phyloP scores from a whole-genome alignment of 2,888 invertebrate species.

The Phortica magna region DNA sequence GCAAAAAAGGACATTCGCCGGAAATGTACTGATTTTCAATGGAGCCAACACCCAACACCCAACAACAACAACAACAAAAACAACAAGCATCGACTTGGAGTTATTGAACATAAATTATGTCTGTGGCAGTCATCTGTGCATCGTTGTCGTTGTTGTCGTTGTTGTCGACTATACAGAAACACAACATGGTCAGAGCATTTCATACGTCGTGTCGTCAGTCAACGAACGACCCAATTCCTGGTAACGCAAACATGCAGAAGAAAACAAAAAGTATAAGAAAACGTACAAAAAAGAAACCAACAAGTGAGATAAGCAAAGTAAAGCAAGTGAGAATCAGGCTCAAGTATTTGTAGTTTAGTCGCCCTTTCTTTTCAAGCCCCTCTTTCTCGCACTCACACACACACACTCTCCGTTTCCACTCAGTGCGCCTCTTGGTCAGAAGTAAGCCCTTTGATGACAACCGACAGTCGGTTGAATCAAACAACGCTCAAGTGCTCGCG shows the following conservation, averaged over 20 bases:
- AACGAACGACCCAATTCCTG: slow-evolving; percentile 18
- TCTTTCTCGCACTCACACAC: neutral
- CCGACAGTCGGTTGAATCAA: neutral
- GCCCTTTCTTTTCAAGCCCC: neutral
- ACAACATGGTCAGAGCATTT: slow-evolving; percentile 13
- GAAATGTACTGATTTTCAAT: slow-evolving; percentile 17
- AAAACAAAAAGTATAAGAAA: neutral
- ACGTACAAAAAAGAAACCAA: neutral
- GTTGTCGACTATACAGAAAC: neutral
- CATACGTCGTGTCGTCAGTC: neutral
- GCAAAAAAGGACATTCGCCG: slow-evolving; percentile 19
- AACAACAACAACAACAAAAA: no score
- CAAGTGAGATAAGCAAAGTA: neutral
- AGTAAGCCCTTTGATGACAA: neutral
- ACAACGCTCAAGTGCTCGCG: neutral
- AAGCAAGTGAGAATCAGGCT: slow-evolving; percentile 26
- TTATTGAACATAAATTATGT: slow-evolving; percentile 22
- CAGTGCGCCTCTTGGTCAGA: neutral
- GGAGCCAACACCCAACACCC: neutral
- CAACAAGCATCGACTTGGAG: no score
- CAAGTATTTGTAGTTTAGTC: slow-evolving; percentile 19
- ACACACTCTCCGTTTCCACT: neutral
- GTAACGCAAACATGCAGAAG: neutral
- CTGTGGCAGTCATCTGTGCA: neutral
- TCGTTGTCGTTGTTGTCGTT: neutral